Base-by-base conservation (phyloP, 2,888 invertebrate species). In the Glyphotaelius pellucidus region DNA sequence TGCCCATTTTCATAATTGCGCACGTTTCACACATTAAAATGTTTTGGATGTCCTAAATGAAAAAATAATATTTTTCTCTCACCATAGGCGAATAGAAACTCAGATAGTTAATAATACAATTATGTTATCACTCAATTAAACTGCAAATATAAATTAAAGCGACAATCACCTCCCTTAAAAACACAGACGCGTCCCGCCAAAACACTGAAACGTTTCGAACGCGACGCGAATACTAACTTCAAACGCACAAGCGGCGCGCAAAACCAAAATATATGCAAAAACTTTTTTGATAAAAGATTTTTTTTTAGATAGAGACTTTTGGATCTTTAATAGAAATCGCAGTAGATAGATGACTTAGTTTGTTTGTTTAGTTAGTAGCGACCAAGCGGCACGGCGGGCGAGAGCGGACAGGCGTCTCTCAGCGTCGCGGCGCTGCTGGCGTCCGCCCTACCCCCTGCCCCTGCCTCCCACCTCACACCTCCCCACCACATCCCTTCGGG, bases 311-410 rank as follows among this genome's bases (percentile, higher is more conserved):
- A 86, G 86, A 86, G 30, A 42, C 25, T 67, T 67, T 67, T 25
- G 67, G 38, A 85, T 35, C 38, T 83, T 35, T 25, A 47, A 25
- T 47, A 86, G n/a, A 15, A 85, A 30, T 42, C n/a, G 47, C 42
- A 15, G 30, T 30, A 38, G 42, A 30, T 42, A 86, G 47, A 35
- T 35, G 30, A 30, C 2, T 67, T 25, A 12, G 86, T 32, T 15
- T 35, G 83, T 83, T 42, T 38, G 86, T 67, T 19, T 42, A 42
- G 32, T 25, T 19, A 83, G 80, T 84, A 84, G 80, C 92, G 92
- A 80, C 90, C 87, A 52, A 42, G 90, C 90, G 80, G 80, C 90
- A 52, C 90, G 90, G 92, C 92, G 90, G 35, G 52, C 90, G 52
- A 91, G 80, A 87, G 81, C 90, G 89, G 81, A 90, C 86, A 85